Conservation (phyloP, 2,888 invertebrate genomes). For the Hydroisotoma schaefferi region DNA sequence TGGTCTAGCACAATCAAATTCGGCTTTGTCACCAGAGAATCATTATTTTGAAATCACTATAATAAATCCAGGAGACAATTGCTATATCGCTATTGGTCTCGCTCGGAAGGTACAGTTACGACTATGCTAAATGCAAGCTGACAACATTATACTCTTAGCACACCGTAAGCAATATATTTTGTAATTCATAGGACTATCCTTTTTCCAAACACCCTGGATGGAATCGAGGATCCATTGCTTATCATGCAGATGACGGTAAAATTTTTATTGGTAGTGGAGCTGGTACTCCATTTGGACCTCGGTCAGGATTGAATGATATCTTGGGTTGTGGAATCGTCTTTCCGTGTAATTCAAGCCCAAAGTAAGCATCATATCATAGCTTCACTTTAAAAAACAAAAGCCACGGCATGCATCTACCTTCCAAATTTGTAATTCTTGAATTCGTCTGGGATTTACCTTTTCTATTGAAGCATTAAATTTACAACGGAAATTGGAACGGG, state of each 20-base stretch:
- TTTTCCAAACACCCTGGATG: conserved; percentile 58
- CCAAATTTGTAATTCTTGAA: too few species aligned
- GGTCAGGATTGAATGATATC: conserved; percentile 57
- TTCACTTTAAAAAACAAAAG: too few species aligned
- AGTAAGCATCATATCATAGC: too few species aligned
- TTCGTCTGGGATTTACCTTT: neutral
- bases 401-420: too few species aligned
- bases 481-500: neutral
- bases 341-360: conserved; percentile 48
- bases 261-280: conserved; percentile 54
- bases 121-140: too few species aligned
- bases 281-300: conserved; percentile 57
- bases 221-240: conserved; percentile 59
- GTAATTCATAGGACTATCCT: conserved; percentile 54
- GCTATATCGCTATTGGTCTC: conserved; percentile 58
- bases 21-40: conserved; percentile 55
- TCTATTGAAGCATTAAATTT: neutral
- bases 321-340: conserved; percentile 59
- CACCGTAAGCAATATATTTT: neutral
- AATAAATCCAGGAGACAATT: conserved; percentile 57
- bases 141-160: neutral
- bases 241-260: conserved; percentile 59
- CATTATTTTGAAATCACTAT: conserved; percentile 60
- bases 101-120: conserved; percentile 53
- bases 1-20: conserved; percentile 57